Base-by-base conservation (phyloP, 1,140 invertebrate genomes). In the Danaus plexippus region DNA sequence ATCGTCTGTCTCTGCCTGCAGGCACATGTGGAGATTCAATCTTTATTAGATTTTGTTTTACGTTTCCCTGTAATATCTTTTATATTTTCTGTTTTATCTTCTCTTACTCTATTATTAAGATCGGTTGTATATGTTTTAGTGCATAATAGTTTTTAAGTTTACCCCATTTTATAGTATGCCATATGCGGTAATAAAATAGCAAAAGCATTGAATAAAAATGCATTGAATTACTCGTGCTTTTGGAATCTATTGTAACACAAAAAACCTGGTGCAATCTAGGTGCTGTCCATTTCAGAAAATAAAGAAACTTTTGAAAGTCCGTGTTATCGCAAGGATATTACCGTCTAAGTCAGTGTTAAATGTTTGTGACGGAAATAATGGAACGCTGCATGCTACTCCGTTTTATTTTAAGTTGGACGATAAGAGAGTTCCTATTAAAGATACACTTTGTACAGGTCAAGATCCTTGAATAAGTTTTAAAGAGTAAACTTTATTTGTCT, bases 241-340 rank as follows among this genome's bases (percentile, higher is more conserved):
- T 32, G 22, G 22, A 32, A 32, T 32, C 22, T 32, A 3, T 32
- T 32, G 22, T 32, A 32, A 32, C 22, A 32, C 22, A 32, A 32
- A 32, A 32, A 32, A 32, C 22, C 22, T 32, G 22, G 47, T 50
- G 43, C 40, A 59, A 44, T 44, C 49, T 59, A 49, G 54, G 46
- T 51, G 47, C 51, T 60, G 62, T 60, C 58, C 57, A 57, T 61
- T 64, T 54, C 46, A 54, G 58, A 53, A 64, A 64, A 64, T 64
- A 61, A 61, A 61, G 59, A 63, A 63, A 63, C 49, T 63, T 62
- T 58, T 60, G 51, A 58, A 58, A 60, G 51, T 57, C 52, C 12
- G 32, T 54, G 60, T 58, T 63, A 63, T 64, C 62, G 54, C 62
- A 60, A 64, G 45, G 61, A 51, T 57, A 55, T 63, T 63, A 54